These are phyloP conservation scores for Zingel zingel DNA, from an alignment of 2,113 vertebrate genomes.

Conservation along the genomic window DNA sequence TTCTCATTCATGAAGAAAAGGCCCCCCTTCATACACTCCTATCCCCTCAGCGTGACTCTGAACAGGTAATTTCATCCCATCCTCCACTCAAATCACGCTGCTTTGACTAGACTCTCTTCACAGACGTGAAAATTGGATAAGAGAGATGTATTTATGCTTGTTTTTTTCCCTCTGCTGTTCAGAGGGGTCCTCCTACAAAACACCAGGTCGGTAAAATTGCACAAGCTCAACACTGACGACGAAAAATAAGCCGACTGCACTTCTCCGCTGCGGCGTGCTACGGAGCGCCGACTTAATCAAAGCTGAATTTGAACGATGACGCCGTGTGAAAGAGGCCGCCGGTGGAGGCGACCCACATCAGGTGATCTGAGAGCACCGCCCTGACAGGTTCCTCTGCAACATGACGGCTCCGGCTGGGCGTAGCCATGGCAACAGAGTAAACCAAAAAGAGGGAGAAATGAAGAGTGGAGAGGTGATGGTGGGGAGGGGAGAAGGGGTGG, in stretches of 20 bases:
- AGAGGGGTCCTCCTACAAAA: constrained; percentile 63
- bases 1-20: constrained; percentile 66
- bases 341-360: constrained; percentile 70
- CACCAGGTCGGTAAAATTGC: constrained; percentile 69
- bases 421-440: constrained; percentile 84
- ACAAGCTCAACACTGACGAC: constrained; percentile 24
- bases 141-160: constrained; percentile 53
- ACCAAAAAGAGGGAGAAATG: constrained; percentile 69
- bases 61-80: constrained; percentile 70
- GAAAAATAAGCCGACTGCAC: constrained; percentile 21
- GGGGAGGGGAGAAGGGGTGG: constrained; percentile 15
- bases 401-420: constrained; percentile 73
- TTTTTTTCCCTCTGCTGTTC: constrained; percentile 36
- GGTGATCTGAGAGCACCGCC: constrained; percentile 77
- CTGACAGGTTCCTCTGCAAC: constrained; percentile 71
- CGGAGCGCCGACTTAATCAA: constrained; percentile 73
- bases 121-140: constrained; percentile 61
- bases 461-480: constrained; percentile 59
- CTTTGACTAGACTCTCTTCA: constrained; percentile 54
- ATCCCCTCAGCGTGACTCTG: constrained; percentile 53
- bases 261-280: constrained; percentile 16
- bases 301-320: constrained; percentile 73
- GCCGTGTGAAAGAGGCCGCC: constrained; percentile 61
- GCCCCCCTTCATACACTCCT: constrained; percentile 25
- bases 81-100: constrained; percentile 65